phyloP scores from a whole-genome alignment of 2,113 vertebrate genomes.

The Amblyornis subalaris region DNA sequence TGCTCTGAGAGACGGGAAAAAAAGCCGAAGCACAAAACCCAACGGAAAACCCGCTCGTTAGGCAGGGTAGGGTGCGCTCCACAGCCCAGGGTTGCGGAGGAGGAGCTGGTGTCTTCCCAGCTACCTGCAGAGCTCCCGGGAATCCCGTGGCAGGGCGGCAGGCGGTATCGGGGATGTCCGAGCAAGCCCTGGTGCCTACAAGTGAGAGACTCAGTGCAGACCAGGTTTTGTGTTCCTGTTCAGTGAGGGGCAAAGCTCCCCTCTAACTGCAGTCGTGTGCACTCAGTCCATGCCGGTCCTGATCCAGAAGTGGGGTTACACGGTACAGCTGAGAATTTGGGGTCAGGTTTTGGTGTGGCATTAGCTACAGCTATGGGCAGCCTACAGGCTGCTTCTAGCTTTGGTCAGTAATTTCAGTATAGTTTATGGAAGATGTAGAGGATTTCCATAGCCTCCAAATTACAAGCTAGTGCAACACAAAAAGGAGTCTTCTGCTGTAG shows the following conservation, averaged over 20 bases:
- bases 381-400: background rate
- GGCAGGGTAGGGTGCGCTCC: accelerated
- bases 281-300: accelerated
- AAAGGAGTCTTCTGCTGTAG: background rate
- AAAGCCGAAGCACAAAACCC: accelerated
- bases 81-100: no score
- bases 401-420: background rate
- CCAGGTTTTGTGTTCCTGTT: accelerated
- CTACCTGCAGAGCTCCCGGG: background rate
- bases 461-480: background rate
- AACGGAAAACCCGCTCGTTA: accelerated
- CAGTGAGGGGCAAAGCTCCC: background rate
- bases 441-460: background rate
- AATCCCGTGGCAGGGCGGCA: background rate
- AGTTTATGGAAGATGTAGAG: background rate
- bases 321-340: background rate
- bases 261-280: accelerated
- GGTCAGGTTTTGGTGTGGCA: background rate
- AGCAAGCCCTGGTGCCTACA: background rate
- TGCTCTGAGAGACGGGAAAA: accelerated
- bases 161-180: background rate
- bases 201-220: accelerated
- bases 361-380: background rate
- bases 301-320: no score
- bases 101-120: no score